Evolutionary conservation across 1,140 invertebrate genomes (phyloP), one percentile per base, ranked within the genome.

Genomic region (Pomacea maculata): DNA sequence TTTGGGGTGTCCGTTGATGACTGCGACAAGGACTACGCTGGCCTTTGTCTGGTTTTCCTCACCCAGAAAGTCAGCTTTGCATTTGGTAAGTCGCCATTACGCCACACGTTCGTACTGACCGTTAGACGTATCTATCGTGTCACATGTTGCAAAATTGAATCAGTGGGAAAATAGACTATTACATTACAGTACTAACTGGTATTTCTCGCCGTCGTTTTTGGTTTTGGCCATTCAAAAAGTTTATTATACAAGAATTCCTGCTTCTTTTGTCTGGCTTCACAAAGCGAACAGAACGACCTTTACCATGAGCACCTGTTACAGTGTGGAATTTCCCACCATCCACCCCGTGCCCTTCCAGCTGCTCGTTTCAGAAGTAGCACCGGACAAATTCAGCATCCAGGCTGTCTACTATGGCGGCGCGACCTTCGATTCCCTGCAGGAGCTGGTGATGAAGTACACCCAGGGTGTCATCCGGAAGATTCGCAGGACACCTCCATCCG

Each of bases 291-390:
- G 21, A 1, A 78, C 77, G 17, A 52, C 65, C 45, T 70, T 78
- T 45, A 55, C 52, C 10, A 57, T 78, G 65, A 25, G 63, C 6
- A 3, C 54, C 65, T 71, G 70, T 25, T 78, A 78, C 55, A 57
- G 79, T 25, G 79, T 84, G 2, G 82, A 87, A 45, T 82, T 81
- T 55, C 83, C 76, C 64, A 63, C 82, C 19, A n/a, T 88, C 2
- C 79, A 86, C 82, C 85, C 88, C n/a, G 78, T 86, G 19, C 83
- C 84, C 63, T 85, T 89, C 61, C 80, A 85, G 54, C 72, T 89
- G n/a, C 76, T 85, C n/a, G 72, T 86, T 10, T 83, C 87, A 63
- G 67, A 85, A 19, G 75, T 83, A n/a, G 80, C 75, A 25, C 64
- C 65, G n/a, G 76, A 85, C 15, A n/a, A 74, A 6, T 75, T 64